Conservation (phyloP, 2,113 vertebrate species). For the Dendrocopos noguchii region DNA sequence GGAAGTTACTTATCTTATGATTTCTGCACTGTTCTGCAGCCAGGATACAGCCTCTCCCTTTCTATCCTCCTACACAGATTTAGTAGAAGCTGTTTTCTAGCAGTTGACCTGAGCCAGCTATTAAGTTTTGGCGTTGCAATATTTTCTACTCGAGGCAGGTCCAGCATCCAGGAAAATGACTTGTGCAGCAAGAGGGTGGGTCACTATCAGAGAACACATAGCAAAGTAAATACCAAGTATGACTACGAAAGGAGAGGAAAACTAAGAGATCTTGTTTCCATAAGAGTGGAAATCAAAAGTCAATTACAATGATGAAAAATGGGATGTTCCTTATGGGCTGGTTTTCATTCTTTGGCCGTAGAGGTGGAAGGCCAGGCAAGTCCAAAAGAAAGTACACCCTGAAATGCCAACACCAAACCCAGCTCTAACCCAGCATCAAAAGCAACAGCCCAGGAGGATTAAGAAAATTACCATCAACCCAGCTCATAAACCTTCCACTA, state of each 20-base stretch:
- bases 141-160: conserved; percentile 39
- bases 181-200: conserved; percentile 56
- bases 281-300: not conserved
- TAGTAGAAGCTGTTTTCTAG: conserved; percentile 42
- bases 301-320: not conserved
- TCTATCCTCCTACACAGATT: conserved; percentile 53
- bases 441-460: not conserved
- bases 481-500: not conserved
- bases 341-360: not conserved
- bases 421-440: not conserved
- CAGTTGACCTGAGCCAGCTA: conserved; percentile 39
- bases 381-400: not conserved
- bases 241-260: not conserved
- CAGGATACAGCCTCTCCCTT: conserved; percentile 41
- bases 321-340: not conserved
- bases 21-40: conserved; percentile 36
- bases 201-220: conserved; percentile 45
- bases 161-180: conserved; percentile 54
- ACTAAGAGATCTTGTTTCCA: not conserved
- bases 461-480: not conserved
- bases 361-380: not conserved
- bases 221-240: conserved; percentile 38
- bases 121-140: conserved; percentile 21
- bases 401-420: not conserved
- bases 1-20: conserved; percentile 28